Base-by-base conservation (phyloP, 1,140 invertebrate species). In the Holcopasites calliopsidis region DNA sequence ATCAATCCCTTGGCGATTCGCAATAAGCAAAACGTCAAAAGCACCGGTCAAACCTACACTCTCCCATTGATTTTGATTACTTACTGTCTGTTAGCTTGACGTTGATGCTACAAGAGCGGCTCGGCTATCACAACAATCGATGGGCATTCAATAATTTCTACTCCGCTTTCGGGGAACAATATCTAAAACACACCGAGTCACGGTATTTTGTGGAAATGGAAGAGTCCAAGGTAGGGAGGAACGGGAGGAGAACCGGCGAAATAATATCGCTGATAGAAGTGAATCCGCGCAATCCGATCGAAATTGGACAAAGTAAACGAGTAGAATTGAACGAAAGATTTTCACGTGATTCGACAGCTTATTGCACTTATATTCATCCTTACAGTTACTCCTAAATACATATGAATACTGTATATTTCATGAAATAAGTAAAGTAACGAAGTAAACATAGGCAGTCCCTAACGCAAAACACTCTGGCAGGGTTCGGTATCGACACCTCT, bases 221-320 rank as follows among this genome's bases (percentile, higher is more conserved):
- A 54, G 62, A 81, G 44, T 38, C 64, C 68, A 71, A 38, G 66
- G 72, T 55, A 65, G 65, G 42, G 16, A 60, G 77, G 50, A 66
- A 76, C 50, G 79, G 76, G 50, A 76, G 76, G 58, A 68, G 35
- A 74, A 55, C 79, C 55, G 79, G 79, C 76, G 77, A 81, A 81
- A 81, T 81, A 81, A 81, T 81, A 81, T 81, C 64, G 79, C 79
- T 81, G 78, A 81, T 81, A 73, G 78, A 81, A 81, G 68, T 47
- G 77, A 69, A 81, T 80, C 71, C 71, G 49, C 38, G 38, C 71
- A 66, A 50, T 74, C 79, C 79, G 55, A 57, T 55, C 65, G 72
- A 81, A 70, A 80, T 81, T 81, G 77, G 79, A 76, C 57, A 50
- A 80, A 65, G 78, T 65, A 77, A 65, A 66, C 71, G 62, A 74